These are phyloP conservation scores for Scytalopus superciliaris DNA, from an alignment of 2,113 vertebrate genomes.

Conservation along the genomic window DNA sequence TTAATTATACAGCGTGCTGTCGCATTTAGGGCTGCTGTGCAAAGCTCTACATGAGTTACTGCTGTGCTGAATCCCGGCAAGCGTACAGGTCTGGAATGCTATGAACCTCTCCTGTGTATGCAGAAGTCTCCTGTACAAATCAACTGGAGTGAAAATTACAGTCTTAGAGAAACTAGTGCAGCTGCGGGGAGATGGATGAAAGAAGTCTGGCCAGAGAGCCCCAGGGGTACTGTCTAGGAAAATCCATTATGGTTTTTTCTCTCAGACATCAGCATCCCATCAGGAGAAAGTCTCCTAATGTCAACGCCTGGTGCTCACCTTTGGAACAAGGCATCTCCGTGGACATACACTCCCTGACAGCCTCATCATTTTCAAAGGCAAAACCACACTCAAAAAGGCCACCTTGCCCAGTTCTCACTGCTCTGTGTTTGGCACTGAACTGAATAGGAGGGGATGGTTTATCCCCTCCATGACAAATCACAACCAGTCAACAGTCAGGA, in stretches of 20 bases:
- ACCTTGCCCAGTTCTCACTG: background rate
- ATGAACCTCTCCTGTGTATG: background rate
- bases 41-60: background rate
- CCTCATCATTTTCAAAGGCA: background rate
- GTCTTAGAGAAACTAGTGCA: background rate
- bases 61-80: background rate
- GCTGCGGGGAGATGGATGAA: background rate
- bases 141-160: background rate
- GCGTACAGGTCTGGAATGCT: background rate
- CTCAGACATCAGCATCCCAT: background rate
- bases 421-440: fast-evolving
- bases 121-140: background rate
- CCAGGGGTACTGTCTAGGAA: background rate
- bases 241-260: background rate
- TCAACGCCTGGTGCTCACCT: background rate
- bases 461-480: background rate
- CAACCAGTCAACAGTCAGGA: background rate
- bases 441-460: background rate
- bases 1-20: slow-evolving; percentile 23
- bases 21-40: background rate
- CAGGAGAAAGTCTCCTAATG: background rate
- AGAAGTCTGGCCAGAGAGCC: background rate
- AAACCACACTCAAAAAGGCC: background rate
- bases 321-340: background rate
- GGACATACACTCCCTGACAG: background rate